Evolutionary conservation across 2,888 invertebrate genomes (phyloP), one percentile per base, ranked within the genome.

Genomic region (Ochlodes sylvanus): DNA sequence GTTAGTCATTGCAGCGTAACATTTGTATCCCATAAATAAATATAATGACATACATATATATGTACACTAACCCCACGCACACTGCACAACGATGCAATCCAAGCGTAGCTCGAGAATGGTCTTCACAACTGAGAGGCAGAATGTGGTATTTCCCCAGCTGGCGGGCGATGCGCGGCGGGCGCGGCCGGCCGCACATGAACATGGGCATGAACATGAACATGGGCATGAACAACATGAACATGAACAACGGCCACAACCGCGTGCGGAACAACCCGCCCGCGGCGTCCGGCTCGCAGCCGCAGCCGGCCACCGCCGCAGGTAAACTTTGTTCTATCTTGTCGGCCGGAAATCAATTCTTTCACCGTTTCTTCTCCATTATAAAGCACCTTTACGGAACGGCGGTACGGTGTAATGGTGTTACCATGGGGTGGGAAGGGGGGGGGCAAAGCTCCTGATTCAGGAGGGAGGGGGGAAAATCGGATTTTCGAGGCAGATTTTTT

Each of bases 121-220:
- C 9, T 52, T 21, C 58, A n/a, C 58, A 70, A 70, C 68, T 76
- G 68, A 76, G 55, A 52, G 34, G 65, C 75, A 88, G 87, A 61
- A 85, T 86, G 85, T 81, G 83, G n/a, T 86, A 86, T 77, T 86
- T 85, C 80, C 84, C 84, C 76, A 88, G 89, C 69, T 92, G 93
- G 91, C 80, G 93, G 79, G 75, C 87, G 78, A 76, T 89, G 91
- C 88, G 90, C 65, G 89, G 84, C 74, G 84, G 75, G 70, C 87
- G 74, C 72, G 87, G 80, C 70, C 83, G 83, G 71, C 83, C 65
- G 58, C 65, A 58, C 65, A 14, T 34, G 34, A 34, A 85, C 74
- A 73, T 83, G 73, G 71, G 68, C 69, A 74, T 72, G 63, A 34
- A n/a, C 60, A 63, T 52, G 52, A 52, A 63, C 70, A 75, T 73